Evolutionary conservation across 2,797 vertebrate species (phyloP), one percentile per base, ranked within the genome.

Genomic region (Molossus molossus): DNA sequence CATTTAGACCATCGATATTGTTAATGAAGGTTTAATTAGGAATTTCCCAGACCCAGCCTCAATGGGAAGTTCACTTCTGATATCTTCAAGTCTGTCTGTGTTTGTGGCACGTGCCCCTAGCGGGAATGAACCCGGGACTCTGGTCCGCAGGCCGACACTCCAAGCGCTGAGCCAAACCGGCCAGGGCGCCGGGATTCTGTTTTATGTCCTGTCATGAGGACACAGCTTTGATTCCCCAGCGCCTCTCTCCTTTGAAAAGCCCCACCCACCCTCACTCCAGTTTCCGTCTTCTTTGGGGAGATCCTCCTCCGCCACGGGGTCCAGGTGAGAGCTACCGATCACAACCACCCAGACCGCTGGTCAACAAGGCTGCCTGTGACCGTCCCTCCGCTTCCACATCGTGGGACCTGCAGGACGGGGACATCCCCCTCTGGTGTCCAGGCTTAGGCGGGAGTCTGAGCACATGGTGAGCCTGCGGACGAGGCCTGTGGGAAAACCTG

Each of bases 31-130:
- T 87, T 73, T 94, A n/a, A 84, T 91, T 90, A 62, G 73, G 17
- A 37, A 45, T 96, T 75, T 96, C 90, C 55, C 48, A 86, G 89
- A 86, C 40, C 14, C 25, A 72, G 33, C 12, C 67, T 93, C 33
- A 27, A 82, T 67, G 94, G 87, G 93, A 90, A 79, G 95, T 69
- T 73, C 27, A 70, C 72, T 21, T 90, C 94, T 70, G 69, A 50
- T 72, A 48, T 81, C 37, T 57, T 53, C 33, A 4, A 81, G 45
- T 53, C 48, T 8, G 33, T 33, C 33, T 33, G 2, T 33, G 33
- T 33, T 33, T 33, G 33, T 33, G 33, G 33, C 33, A 33, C 33
- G 33, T 33, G 33, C 33, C 33, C 33, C 33, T 33, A 33, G 33
- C 33, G 33, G 33, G 33, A 33, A 33, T 33, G 33, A 33, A 33